These are phyloP conservation scores for Cryptomyrus ogoouensis DNA, from an alignment of 2,113 vertebrate genomes.

Conservation along the genomic window DNA sequence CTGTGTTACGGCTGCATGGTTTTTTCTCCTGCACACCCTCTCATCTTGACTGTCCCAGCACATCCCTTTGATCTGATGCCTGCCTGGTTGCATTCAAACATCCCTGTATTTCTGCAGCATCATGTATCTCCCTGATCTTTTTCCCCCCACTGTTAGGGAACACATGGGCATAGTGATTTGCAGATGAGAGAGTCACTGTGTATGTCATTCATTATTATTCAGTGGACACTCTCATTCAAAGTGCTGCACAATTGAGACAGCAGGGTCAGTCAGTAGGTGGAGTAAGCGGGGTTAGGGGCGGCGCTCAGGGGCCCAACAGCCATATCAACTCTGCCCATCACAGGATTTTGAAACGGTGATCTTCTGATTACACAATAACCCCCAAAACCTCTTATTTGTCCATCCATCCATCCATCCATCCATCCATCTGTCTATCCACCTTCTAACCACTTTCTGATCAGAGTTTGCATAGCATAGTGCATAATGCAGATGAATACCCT, in stretches of 20 bases:
- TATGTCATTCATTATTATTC: not conserved
- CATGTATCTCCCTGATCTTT: not conserved
- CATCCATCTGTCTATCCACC: not conserved
- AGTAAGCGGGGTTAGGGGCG: not conserved
- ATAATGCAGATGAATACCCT: not conserved
- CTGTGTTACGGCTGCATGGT: conserved; percentile 27
- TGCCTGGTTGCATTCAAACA: not conserved
- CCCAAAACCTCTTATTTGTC: not conserved
- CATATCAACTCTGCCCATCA: not conserved
- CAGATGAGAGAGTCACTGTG: not conserved
- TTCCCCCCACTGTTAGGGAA: not conserved
- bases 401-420: not conserved
- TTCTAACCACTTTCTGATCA: not conserved
- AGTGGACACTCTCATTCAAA: not conserved
- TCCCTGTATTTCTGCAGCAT: not conserved
- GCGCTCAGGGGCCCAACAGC: fast-evolving
- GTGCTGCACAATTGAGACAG: not conserved
- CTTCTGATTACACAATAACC: not conserved
- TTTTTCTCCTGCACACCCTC: conserved; percentile 15
- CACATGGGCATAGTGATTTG: not conserved
- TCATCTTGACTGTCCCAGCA: conserved; percentile 22
- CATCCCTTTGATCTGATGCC: conserved; percentile 30
- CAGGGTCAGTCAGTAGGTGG: not conserved
- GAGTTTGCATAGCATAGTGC: not conserved
- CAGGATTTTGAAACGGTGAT: not conserved